Base-by-base conservation (phyloP, 2,888 invertebrate species). In the Metacarcinus magister region DNA sequence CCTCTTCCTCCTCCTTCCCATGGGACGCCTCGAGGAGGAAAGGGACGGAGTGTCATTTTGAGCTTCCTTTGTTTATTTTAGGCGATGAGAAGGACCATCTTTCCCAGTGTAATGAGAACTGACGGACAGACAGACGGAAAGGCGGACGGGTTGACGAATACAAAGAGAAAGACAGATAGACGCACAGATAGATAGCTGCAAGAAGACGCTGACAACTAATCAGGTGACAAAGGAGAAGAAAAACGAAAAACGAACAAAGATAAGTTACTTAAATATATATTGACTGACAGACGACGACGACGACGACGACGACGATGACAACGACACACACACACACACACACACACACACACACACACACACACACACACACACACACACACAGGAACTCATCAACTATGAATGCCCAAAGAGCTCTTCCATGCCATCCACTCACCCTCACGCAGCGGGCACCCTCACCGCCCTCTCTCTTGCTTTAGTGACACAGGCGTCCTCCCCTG, bases 331-430 rank as follows among this genome's bases (percentile, higher is more conserved):
- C 75, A 75, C 75, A 75, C 75, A 75, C 75, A 75, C 75, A 75
- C 75, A 75, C 75, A 75, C 75, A 75, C 75, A 75, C 75, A 75
- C 75, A 75, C 75, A 75, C 75, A 75, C 75, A 75, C 75, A 75
- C 75, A 75, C 75, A 75, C 75, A 75, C 75, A 75, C 75, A 75
- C 75, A 75, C n/a, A 75, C 75, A 75, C 75, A 75, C n/a, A 23
- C 16, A 75, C 82, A 82, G 32, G 32, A 28, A 16, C 82, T 32
- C 82, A 75, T 75, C 75, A 75, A n/a, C n/a, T 32, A 82, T 82
- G 82, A 75, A 82, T 82, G 67, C n/a, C n/a, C 23, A 67, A 23
- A 67, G 67, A 67, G 67, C n/a, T 67, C 67, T 54, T 54, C 67
- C 67, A 67, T 67, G 23, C n/a, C 67, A 23, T 67, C 67, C 67